Evolutionary conservation across 1,140 invertebrate genomes (phyloP).

Genomic region (Procambarus clarkii): DNA sequence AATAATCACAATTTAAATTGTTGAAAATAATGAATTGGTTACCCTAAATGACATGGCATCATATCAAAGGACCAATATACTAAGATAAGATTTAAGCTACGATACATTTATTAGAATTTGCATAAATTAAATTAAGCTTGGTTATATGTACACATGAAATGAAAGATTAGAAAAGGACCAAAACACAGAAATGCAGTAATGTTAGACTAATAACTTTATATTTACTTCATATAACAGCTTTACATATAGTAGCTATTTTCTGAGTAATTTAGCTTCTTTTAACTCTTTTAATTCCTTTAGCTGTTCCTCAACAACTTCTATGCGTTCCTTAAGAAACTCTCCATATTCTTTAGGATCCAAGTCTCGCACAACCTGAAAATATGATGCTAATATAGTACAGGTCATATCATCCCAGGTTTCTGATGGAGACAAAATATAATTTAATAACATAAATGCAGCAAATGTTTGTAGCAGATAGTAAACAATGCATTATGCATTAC

Average conservation of each 20-base stretch:
- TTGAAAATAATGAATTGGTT: not conserved
- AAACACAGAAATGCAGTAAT: not conserved
- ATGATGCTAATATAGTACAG: not conserved
- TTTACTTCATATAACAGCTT: not conserved
- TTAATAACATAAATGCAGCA: too few species aligned
- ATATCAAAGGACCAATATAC: not conserved
- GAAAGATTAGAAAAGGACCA: not conserved
- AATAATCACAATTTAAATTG: not conserved
- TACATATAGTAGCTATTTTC: slow-evolving; percentile 7
- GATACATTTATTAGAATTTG: not conserved
- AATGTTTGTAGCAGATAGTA: too few species aligned
- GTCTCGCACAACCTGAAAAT: slow-evolving; percentile 35
- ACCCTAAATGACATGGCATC: not conserved
- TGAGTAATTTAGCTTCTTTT: slow-evolving; percentile 29
- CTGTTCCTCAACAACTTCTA: slow-evolving; percentile 34
- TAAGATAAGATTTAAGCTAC: not conserved
- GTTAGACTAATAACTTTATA: not conserved
- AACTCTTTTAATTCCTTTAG: slow-evolving; percentile 3
- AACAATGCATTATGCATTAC: too few species aligned
- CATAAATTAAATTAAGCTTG: not conserved
- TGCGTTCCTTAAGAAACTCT: slow-evolving; percentile 44
- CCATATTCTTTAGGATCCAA: slow-evolving; percentile 46
- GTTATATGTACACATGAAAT: not conserved
- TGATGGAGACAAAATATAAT: too few species aligned
- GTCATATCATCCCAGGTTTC: too few species aligned